A percentile compares a stretch with the other conserved stretches of the same genome.
Evolutionary conservation across 2,797 vertebrate genomes (phyloP).

Genomic region (Rhinogobio ventralis): DNA sequence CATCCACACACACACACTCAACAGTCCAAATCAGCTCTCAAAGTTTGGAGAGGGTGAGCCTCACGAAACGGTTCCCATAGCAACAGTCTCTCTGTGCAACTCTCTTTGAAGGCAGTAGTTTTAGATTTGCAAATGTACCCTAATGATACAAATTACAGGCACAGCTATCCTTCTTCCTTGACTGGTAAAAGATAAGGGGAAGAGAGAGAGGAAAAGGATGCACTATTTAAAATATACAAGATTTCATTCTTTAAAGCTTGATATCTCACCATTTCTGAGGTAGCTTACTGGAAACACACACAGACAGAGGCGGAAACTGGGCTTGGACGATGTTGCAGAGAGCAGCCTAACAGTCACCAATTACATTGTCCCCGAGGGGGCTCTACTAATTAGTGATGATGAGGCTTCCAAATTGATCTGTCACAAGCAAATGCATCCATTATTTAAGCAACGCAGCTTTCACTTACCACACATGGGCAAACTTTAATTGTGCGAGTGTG

Average conservation of each 20-base stretch:
- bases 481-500: slow-evolving; percentile 11
- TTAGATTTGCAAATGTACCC: slow-evolving; percentile 27
- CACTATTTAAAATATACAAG: not conserved
- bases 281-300: not conserved
- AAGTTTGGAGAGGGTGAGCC: slow-evolving; percentile 45
- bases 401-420: slow-evolving; percentile 55
- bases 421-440: slow-evolving; percentile 54
- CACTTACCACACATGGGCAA: slow-evolving; percentile 30
- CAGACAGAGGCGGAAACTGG: not conserved
- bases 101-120: slow-evolving; percentile 22
- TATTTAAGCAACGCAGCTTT: slow-evolving; percentile 46
- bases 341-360: slow-evolving; percentile 49
- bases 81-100: slow-evolving; percentile 48
- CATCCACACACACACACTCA: slow-evolving; percentile 3
- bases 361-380: slow-evolving; percentile 50
- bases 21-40: slow-evolving; percentile 33
- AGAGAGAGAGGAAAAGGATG: not conserved
- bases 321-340: slow-evolving; percentile 27
- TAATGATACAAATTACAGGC: slow-evolving; percentile 24
- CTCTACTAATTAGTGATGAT: slow-evolving; percentile 50
- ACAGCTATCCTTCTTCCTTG: not conserved
- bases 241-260: slow-evolving; percentile 5
- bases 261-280: not conserved
- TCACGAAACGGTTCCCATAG: slow-evolving; percentile 51
- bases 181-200: not conserved